Conservation (phyloP, 2,113 vertebrate species). For the Gymnobelideus leadbeateri region DNA sequence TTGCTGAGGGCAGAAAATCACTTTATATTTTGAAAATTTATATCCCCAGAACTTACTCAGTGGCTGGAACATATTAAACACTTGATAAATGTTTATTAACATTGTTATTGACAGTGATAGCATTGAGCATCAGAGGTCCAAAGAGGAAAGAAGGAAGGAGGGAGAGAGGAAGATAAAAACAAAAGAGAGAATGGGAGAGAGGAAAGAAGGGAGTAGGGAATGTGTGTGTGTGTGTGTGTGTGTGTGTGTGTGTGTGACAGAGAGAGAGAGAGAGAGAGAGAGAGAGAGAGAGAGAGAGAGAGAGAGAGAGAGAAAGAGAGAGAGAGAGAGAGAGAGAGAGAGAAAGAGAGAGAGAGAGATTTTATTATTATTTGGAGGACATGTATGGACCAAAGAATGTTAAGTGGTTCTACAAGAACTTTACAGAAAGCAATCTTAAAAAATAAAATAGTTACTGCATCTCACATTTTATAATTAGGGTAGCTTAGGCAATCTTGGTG, state of each 20-base stretch:
- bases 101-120: not conserved
- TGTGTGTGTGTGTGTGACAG: no score
- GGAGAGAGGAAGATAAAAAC: no score
- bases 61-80: not conserved
- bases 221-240: no score
- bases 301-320: not conserved
- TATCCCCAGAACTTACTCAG: not conserved
- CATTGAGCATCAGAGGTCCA: not conserved
- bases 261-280: not conserved
- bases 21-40: not conserved
- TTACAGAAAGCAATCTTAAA: not conserved
- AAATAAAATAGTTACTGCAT: not conserved
- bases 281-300: not conserved
- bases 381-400: not conserved
- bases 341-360: not conserved
- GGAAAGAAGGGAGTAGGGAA: no score
- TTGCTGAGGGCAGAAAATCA: not conserved
- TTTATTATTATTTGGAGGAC: constrained; percentile 7
- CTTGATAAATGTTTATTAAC: not conserved
- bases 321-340: not conserved
- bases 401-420: constrained; percentile 12
- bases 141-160: not conserved
- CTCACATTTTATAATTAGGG: not conserved
- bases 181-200: not conserved
- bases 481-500: not conserved